Evolutionary conservation across 2,888 invertebrate genomes (phyloP).

Genomic region (Arrhopalites spinosus): DNA sequence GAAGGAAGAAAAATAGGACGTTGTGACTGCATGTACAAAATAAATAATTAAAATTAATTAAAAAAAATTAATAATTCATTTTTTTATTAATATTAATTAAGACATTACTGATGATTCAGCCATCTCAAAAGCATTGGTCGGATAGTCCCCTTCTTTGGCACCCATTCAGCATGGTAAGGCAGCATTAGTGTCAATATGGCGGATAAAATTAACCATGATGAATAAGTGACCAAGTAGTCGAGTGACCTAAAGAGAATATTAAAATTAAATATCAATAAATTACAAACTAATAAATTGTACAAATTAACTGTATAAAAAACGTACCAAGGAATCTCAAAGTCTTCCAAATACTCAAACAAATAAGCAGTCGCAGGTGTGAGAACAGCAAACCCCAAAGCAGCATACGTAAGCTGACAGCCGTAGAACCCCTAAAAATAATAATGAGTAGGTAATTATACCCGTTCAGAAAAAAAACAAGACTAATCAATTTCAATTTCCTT

Average conservation of each 20-base stretch:
- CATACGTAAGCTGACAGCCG: slow-evolving; percentile 55
- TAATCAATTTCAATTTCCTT: too few relatives aligned
- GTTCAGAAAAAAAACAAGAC: too few relatives aligned
- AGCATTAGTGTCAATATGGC: slow-evolving; percentile 42
- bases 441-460: too few relatives aligned
- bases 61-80: too few relatives aligned
- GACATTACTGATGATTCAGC: too few relatives aligned
- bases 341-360: slow-evolving; percentile 39
- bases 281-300: slow-evolving; percentile 10
- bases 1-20: slow-evolving; percentile 46
- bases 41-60: too few relatives aligned
- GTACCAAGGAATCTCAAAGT: slow-evolving; percentile 51
- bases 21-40: slow-evolving; percentile 47
- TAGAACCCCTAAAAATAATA: too few relatives aligned
- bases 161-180: slow-evolving; percentile 52
- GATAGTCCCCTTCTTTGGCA: slow-evolving; percentile 48
- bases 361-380: slow-evolving; percentile 50
- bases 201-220: slow-evolving; percentile 46
- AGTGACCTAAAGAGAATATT: slow-evolving; percentile 47
- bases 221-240: slow-evolving; percentile 46
- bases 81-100: too few relatives aligned
- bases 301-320: slow-evolving; percentile 8
- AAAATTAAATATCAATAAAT: slow-evolving; percentile 20
- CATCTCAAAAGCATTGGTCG: slow-evolving; percentile 54
- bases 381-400: slow-evolving; percentile 49